These are phyloP conservation scores for Drosophila borealis DNA, from an alignment of 2,888 invertebrate species.

Conservation along the genomic window DNA sequence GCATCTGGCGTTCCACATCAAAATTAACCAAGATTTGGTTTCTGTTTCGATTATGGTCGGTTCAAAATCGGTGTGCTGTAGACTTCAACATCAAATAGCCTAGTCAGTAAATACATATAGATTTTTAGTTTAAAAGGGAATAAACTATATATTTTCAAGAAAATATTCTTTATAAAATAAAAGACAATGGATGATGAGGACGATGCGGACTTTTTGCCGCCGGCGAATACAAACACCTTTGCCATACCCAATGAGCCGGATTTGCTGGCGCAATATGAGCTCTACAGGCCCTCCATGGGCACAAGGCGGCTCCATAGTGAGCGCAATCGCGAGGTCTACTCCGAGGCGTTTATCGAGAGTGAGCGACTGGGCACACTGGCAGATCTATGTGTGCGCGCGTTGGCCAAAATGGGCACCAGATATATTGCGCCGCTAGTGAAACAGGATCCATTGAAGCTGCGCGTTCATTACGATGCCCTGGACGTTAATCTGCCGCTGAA, in stretches of 20 bases:
- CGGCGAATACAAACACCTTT: slow-evolving; percentile 55
- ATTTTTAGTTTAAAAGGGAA: not conserved
- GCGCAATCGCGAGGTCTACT: slow-evolving; percentile 60
- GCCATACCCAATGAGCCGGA: slow-evolving; percentile 68
- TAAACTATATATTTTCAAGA: not conserved
- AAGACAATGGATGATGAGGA: slow-evolving; percentile 51
- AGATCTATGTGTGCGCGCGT: slow-evolving; percentile 66
- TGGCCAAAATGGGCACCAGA: slow-evolving; percentile 61
- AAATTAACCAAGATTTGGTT: too few relatives aligned
- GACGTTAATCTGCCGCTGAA: slow-evolving; percentile 71
- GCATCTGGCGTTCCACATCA: too few relatives aligned
- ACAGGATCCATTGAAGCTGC: slow-evolving; percentile 57
- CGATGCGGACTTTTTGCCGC: slow-evolving; percentile 42
- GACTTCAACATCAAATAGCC: not conserved
- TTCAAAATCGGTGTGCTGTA: not conserved
- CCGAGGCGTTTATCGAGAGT: slow-evolving; percentile 72
- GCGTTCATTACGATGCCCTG: slow-evolving; percentile 72
- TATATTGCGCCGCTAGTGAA: slow-evolving; percentile 39
- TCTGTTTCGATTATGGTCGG: too few relatives aligned
- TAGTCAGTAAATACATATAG: too few relatives aligned
- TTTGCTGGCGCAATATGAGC: slow-evolving; percentile 53
- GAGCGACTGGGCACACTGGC: slow-evolving; percentile 63
- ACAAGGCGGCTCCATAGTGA: slow-evolving; percentile 65
- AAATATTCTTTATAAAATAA: not conserved
- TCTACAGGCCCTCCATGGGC: slow-evolving; percentile 64